Percentiles rank a stretch among this genome's conserved stretches.
phyloP scores from a whole-genome alignment of 2,113 vertebrate genomes.

The Pristiophorus japonicus region DNA sequence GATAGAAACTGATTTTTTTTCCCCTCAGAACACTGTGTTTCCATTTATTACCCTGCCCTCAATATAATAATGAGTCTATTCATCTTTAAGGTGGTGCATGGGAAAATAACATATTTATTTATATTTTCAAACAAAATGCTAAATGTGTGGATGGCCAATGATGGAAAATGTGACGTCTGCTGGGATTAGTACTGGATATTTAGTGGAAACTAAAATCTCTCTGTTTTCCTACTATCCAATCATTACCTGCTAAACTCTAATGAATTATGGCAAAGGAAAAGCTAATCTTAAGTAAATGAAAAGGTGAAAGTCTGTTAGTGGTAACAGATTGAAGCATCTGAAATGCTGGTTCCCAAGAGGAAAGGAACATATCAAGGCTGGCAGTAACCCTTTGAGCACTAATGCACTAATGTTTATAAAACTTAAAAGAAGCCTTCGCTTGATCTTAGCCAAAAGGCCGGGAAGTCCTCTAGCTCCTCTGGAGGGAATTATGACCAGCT shows the following conservation, averaged over 20 bases:
- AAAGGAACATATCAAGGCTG: not conserved
- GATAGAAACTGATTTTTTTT: constrained; percentile 43
- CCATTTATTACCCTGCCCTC: not conserved
- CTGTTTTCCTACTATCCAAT: not conserved
- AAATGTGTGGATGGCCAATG: not conserved
- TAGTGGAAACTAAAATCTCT: not conserved
- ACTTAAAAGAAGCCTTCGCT: not conserved
- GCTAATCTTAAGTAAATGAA: not conserved
- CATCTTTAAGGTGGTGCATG: not conserved
- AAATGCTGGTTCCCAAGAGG: not conserved
- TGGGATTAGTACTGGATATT: not conserved
- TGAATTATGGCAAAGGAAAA: not conserved
- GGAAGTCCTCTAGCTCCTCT: not conserved
- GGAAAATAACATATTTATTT: not conserved
- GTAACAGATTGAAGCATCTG: not conserved
- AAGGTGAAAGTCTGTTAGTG: not conserved
- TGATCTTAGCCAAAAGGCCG: not conserved
- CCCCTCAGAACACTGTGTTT: not conserved
- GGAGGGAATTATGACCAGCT: not conserved
- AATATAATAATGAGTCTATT: not conserved
- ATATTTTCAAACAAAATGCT: not conserved
- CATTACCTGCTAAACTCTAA: not conserved
- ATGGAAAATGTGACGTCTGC: not conserved
- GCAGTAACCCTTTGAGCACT: not conserved
- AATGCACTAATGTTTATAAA: not conserved